A percentile compares a stretch with the other conserved stretches of the same genome.
These are phyloP conservation scores for Stenichneumon culpator DNA, from an alignment of 2,888 invertebrate species.

Conservation along the genomic window DNA sequence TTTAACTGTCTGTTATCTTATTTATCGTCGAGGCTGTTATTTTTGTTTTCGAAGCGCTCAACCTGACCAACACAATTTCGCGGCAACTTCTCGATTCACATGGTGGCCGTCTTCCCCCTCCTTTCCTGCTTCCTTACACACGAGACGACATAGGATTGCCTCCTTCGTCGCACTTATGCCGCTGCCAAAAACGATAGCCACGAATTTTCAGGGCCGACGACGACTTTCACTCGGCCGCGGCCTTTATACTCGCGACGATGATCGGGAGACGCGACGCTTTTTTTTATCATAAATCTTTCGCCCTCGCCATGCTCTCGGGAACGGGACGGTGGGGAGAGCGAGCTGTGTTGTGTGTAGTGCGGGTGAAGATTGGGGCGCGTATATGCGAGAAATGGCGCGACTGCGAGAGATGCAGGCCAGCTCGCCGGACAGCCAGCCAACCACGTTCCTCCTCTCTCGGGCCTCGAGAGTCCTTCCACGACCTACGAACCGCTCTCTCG, in stretches of 20 bases:
- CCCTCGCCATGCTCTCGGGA: conserved; percentile 10
- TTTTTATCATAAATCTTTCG: not conserved
- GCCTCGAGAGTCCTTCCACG: conserved; percentile 70
- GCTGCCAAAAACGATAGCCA: conserved; percentile 11
- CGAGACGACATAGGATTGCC: conserved; percentile 15
- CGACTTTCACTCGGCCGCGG: conserved; percentile 30
- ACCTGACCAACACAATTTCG: conserved; percentile 64
- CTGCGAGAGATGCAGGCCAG: conserved; percentile 77
- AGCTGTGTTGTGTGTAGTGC: conserved; percentile 75
- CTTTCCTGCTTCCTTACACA: not conserved
- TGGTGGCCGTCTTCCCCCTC: conserved; percentile 14
- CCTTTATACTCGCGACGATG: not conserved
- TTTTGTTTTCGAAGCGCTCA: not conserved
- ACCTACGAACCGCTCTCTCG: conserved; percentile 76
- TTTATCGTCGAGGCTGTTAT: not conserved
- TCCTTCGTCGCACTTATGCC: conserved; percentile 11
- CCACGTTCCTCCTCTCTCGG: conserved; percentile 46
- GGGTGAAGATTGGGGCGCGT: conserved; percentile 40
- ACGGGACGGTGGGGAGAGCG: conserved; percentile 66
- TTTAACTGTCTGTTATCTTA: not conserved
- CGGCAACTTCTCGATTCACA: conserved; percentile 19
- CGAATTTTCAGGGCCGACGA: conserved; percentile 54
- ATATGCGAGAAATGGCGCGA: conserved; percentile 69
- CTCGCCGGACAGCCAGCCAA: conserved; percentile 55
- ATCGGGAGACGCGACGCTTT: not conserved